phyloP scores from a whole-genome alignment of 30 jellyfish, hydroid and myxozoan genomes.

The Turritopsis rubra region DNA sequence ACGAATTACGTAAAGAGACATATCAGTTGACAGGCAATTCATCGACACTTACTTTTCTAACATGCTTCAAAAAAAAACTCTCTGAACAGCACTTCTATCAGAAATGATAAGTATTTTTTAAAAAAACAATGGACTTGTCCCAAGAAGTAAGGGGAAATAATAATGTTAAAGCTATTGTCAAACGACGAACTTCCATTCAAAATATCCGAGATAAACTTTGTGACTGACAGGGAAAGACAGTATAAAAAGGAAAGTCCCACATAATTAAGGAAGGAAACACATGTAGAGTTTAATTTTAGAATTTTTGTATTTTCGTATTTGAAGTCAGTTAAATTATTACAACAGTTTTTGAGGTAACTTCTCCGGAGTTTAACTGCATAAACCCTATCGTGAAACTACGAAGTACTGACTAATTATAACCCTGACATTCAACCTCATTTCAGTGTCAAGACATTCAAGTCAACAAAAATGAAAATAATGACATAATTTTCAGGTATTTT shows the following conservation, averaged over 20 bases:
- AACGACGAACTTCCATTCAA: no score
- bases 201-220: not conserved
- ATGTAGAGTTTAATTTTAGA: not conserved
- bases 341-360: not conserved
- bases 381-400: not conserved
- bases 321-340: not conserved
- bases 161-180: no score
- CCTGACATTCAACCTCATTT: no score
- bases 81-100: not conserved
- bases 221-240: not conserved
- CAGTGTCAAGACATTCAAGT: no score
- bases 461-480: no score
- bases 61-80: not conserved
- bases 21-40: not conserved
- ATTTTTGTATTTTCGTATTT: no score
- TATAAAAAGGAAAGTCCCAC: not conserved
- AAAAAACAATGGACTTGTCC: not conserved
- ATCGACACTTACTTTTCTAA: not conserved
- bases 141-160: not conserved
- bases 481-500: no score
- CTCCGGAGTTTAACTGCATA: not conserved
- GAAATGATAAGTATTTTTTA: not conserved
- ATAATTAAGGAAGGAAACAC: not conserved
- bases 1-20: not conserved
- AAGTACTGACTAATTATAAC: not conserved